Evolutionary conservation across 2,888 invertebrate genomes (phyloP).

Genomic region (Tupiocoris notatus): DNA sequence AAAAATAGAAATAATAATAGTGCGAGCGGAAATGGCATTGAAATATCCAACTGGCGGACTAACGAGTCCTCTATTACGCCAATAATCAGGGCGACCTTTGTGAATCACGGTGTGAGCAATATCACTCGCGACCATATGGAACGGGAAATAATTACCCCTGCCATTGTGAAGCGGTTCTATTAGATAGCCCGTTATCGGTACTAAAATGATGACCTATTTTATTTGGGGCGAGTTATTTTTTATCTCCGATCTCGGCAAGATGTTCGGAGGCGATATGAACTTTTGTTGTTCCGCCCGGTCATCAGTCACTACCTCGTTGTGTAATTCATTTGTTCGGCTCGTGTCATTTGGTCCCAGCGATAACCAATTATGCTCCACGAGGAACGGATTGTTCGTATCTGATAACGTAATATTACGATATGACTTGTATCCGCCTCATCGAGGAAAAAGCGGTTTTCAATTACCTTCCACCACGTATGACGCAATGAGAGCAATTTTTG

Average conservation of each 20-base stretch:
- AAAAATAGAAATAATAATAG: slow-evolving; percentile 4
- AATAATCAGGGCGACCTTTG: slow-evolving; percentile 30
- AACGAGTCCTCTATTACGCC: slow-evolving; percentile 34
- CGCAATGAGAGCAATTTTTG: too few species aligned
- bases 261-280: neutral
- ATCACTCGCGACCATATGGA: slow-evolving; percentile 13
- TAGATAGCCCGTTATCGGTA: slow-evolving; percentile 22
- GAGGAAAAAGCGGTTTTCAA: neutral
- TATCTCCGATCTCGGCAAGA: slow-evolving; percentile 14
- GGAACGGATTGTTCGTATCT: neutral
- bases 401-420: neutral
- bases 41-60: slow-evolving; percentile 11
- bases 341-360: neutral
- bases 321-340: slow-evolving; percentile 5
- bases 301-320: slow-evolving; percentile 20
- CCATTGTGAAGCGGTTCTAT: slow-evolving; percentile 14
- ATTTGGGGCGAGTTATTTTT: slow-evolving; percentile 33
- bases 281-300: slow-evolving; percentile 13
- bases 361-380: neutral
- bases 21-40: slow-evolving; percentile 11
- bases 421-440: neutral
- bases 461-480: too few species aligned
- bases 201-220: slow-evolving; percentile 34
- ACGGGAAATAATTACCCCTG: slow-evolving; percentile 37
- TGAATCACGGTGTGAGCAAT: slow-evolving; percentile 29